Conservation (phyloP, 2,888 invertebrate genomes). For the Drosophila mayaguana region DNA sequence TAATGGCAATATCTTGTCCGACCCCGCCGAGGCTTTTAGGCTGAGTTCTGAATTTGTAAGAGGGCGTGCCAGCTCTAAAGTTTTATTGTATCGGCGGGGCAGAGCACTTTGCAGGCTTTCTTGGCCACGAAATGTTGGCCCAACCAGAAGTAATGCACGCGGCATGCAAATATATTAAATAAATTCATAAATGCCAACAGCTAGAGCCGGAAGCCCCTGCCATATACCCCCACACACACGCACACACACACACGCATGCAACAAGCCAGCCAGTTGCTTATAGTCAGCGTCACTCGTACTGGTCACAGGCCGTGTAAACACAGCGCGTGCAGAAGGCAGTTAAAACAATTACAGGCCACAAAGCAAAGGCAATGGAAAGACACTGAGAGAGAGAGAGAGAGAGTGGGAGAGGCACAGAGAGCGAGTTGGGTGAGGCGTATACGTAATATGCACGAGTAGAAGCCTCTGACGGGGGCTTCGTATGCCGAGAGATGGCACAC, state of each 20-base stretch:
- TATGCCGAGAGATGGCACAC: conserved; percentile 52
- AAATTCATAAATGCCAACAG: conserved; percentile 35
- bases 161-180: conserved; percentile 43
- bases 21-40: neutral
- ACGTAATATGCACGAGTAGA: conserved; percentile 48
- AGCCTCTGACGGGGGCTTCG: neutral
- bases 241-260: neutral
- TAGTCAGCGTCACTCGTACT: conserved; percentile 30
- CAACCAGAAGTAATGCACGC: conserved; percentile 11
- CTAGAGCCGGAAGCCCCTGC: neutral
- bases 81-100: neutral
- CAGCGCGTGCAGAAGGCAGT: conserved; percentile 64
- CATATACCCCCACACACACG: neutral
- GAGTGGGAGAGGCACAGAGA: neutral
- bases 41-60: neutral
- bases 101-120: neutral
- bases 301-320: conserved; percentile 42
- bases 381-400: neutral
- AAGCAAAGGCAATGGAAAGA: conserved; percentile 54
- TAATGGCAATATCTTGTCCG: conserved; percentile 13
- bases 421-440: conserved; percentile 23
- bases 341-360: conserved; percentile 76
- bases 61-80: neutral
- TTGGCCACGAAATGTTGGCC: neutral
- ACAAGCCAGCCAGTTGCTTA: conserved; percentile 25